These are phyloP conservation scores for Dicyrtomina minuta DNA, from an alignment of 2,888 invertebrate species.

Conservation along the genomic window DNA sequence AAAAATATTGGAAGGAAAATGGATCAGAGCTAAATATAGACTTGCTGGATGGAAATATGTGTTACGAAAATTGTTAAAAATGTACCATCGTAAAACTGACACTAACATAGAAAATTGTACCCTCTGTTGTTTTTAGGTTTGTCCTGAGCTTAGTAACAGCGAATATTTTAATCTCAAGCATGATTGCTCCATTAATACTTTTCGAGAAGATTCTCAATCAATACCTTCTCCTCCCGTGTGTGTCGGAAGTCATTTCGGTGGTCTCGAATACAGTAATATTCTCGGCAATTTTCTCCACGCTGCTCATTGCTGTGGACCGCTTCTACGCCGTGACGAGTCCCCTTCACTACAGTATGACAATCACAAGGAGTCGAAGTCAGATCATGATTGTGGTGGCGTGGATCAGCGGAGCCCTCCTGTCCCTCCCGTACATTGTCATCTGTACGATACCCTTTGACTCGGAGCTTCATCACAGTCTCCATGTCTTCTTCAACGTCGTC, in stretches of 20 bases:
- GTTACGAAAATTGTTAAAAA: too few relatives aligned
- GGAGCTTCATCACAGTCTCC: constrained; percentile 53
- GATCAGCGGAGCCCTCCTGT: constrained; percentile 57
- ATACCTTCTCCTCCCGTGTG: constrained; percentile 49
- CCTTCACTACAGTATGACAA: constrained; percentile 61
- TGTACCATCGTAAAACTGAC: too few relatives aligned
- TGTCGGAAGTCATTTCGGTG: constrained; percentile 57
- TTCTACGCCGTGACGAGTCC: constrained; percentile 61
- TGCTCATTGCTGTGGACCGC: constrained; percentile 61
- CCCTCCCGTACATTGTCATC: constrained; percentile 55
- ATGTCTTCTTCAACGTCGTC: constrained; percentile 56
- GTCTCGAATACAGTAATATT: constrained; percentile 58
- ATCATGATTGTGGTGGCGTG: constrained; percentile 58
- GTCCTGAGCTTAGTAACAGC: constrained; percentile 60
- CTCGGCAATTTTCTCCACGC: constrained; percentile 60
- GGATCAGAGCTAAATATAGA: too few relatives aligned
- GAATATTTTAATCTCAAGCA: constrained; percentile 58
- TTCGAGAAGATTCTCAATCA: constrained; percentile 56
- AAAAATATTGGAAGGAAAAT: too few relatives aligned
- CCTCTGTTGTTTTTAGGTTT: constrained; percentile 56
- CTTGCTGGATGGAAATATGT: too few relatives aligned
- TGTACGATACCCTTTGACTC: constrained; percentile 53
- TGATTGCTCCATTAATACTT: constrained; percentile 58
- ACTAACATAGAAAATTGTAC: too few relatives aligned
- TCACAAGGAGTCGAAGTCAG: constrained; percentile 58